phyloP scores from a whole-genome alignment of 2,888 invertebrate genomes.

The Deroplatys truncata region DNA sequence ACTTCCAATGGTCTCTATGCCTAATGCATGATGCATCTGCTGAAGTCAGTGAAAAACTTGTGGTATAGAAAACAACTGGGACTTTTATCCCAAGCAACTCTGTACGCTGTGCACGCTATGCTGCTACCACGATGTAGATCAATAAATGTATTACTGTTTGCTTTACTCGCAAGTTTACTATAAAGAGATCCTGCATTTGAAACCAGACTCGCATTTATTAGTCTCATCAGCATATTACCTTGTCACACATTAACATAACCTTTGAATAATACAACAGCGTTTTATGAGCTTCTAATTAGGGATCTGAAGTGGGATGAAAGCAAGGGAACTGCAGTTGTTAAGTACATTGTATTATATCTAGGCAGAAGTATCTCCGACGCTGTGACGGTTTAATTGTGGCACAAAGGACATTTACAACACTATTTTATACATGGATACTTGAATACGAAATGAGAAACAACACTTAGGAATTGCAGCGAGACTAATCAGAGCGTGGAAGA shows the following conservation, averaged over 20 bases:
- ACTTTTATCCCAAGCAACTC: too few relatives aligned
- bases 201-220: too few relatives aligned
- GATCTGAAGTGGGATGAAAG: not conserved
- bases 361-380: not conserved
- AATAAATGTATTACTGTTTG: too few relatives aligned
- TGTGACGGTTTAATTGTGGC: not conserved
- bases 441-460: not conserved
- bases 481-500: not conserved
- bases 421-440: not conserved
- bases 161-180: too few relatives aligned
- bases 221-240: not conserved
- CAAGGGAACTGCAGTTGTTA: not conserved
- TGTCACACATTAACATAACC: not conserved
- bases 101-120: too few relatives aligned
- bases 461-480: not conserved
- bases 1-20: too few relatives aligned
- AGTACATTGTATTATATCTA: not conserved
- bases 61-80: too few relatives aligned
- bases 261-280: not conserved
- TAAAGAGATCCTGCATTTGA: too few relatives aligned
- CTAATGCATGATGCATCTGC: too few relatives aligned
- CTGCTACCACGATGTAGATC: too few relatives aligned
- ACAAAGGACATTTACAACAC: not conserved
- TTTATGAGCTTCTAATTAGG: not conserved
- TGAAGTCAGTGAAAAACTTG: too few relatives aligned